Evolutionary conservation across 30 jellyfish, hydroid and myxozoan species (phyloP).

Genomic region (Hydra vulgaris): DNA sequence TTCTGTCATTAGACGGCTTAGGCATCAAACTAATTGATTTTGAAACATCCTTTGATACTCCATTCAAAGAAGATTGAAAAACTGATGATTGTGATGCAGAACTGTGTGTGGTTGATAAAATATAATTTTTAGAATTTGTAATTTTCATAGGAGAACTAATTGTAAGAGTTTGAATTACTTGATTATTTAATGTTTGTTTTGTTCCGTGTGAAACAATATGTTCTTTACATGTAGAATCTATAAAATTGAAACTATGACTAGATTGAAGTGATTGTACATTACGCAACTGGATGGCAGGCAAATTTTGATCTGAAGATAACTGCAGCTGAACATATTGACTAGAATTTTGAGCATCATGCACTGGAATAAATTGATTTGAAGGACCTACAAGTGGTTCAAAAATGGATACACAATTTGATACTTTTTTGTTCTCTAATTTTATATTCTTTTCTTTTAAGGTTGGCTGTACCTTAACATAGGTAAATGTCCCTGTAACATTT

Average conservation of each 20-base stretch:
- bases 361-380: not conserved
- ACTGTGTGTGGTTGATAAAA: not conserved
- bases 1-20: not conserved
- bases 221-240: not conserved
- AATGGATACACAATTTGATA: not conserved
- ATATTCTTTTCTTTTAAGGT: not conserved
- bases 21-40: not conserved
- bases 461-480: not conserved
- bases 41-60: not conserved
- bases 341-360: not conserved
- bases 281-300: not conserved
- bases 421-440: not conserved
- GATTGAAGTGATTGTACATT: not conserved
- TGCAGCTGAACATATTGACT: not conserved
- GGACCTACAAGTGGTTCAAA: not conserved
- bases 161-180: not conserved
- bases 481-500: not conserved
- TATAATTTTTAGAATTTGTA: not conserved
- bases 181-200: not conserved
- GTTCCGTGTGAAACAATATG: not conserved
- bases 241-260: not conserved
- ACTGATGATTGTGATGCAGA: not conserved
- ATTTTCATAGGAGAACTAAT: not conserved
- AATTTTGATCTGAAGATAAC: not conserved
- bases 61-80: not conserved